These are phyloP conservation scores for Amiota minor DNA, from an alignment of 2,888 invertebrate genomes.

Conservation along the genomic window DNA sequence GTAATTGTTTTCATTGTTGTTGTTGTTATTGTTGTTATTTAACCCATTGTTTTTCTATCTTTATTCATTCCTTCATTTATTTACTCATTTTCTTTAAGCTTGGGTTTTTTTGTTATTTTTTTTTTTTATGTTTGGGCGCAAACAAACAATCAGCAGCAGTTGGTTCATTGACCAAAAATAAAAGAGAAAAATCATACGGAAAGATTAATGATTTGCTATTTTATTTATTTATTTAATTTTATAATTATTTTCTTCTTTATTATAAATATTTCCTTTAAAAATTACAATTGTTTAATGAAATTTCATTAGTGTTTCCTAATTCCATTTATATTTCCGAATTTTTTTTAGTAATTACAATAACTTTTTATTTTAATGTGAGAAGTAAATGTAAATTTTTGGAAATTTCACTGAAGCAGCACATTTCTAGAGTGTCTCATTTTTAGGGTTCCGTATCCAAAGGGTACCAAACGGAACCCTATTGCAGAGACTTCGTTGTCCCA, in stretches of 20 bases:
- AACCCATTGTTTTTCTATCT: conserved; percentile 17
- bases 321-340: too few species aligned
- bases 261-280: not conserved
- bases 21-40: conserved; percentile 7
- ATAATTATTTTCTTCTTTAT: too few species aligned
- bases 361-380: too few species aligned
- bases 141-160: conserved; percentile 28
- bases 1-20: conserved; percentile 6
- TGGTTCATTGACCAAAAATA: conserved; percentile 58
- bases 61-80: conserved; percentile 66
- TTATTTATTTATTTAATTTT: too few species aligned
- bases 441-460: too few species aligned
- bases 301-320: too few species aligned
- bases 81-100: conserved; percentile 33
- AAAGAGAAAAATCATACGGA: conserved; percentile 35
- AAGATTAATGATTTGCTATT: conserved; percentile 35
- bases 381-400: too few species aligned
- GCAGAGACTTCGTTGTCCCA: too few species aligned
- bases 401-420: too few species aligned
- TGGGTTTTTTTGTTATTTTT: not conserved
- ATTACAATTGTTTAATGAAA: conserved; percentile 3
- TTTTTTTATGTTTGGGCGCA: conserved; percentile 36
- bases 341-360: too few species aligned
- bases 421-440: too few species aligned
- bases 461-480: too few species aligned